Conservation (phyloP, 2,888 invertebrate genomes). For the Nesidiocoris tenuis region DNA sequence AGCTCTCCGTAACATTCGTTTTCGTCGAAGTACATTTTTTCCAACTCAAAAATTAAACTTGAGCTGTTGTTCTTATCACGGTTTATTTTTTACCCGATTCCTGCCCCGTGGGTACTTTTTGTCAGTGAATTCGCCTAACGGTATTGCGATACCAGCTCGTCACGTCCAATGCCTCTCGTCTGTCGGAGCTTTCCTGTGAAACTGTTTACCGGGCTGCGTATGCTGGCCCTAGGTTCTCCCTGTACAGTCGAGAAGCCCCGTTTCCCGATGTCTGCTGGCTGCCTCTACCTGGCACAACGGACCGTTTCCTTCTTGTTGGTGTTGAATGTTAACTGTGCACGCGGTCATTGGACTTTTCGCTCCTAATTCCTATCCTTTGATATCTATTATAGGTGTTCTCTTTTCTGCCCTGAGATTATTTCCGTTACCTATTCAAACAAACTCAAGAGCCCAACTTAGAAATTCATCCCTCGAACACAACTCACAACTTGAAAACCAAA, state of each 20-base stretch:
- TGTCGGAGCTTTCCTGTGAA: neutral
- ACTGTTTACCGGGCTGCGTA: neutral
- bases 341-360: neutral
- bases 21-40: too few relatives aligned
- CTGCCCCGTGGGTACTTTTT: too few relatives aligned
- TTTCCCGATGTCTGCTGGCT: neutral
- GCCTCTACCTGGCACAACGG: neutral
- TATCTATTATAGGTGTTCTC: too few relatives aligned
- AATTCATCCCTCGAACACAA: too few relatives aligned
- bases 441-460: too few relatives aligned
- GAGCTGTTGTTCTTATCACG: neutral
- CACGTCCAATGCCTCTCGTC: neutral
- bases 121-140: neutral
- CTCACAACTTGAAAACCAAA: too few relatives aligned
- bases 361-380: too few relatives aligned
- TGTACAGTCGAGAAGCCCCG: neutral
- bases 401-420: too few relatives aligned
- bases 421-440: too few relatives aligned
- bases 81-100: too few relatives aligned
- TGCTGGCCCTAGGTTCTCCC: neutral
- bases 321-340: neutral
- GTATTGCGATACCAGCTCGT: neutral
- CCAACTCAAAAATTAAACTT: too few relatives aligned
- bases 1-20: too few relatives aligned
- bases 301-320: neutral